Base-by-base conservation (phyloP, 2,797 vertebrate species). In the Alauda arvensis region DNA sequence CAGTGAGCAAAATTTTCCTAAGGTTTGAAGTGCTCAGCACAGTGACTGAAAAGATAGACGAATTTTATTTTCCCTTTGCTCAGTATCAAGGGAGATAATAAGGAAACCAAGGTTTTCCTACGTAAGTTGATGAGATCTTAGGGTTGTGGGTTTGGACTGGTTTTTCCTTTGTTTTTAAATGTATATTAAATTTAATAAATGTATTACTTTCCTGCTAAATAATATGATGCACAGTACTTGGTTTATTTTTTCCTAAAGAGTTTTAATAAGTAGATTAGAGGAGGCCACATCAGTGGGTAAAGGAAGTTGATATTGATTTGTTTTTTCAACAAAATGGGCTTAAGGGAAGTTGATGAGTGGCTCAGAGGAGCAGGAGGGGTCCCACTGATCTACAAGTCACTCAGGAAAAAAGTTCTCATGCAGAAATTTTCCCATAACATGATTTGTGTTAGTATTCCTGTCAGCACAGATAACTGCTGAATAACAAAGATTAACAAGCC, bases 61-160 rank as follows among this genome's bases (percentile, higher is more conserved):
- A 37, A 52, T 14, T n/a, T 37, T 12, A n/a, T 57, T 12, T 55
- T 51, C 21, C 68, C 10, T 21, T 56, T 71, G 10, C 48, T 87
- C 40, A 33, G 1, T 34, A 59, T 51, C n/a, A 83, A 68, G 25
- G 12, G 12, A 51, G 9, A 83, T 20, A 86, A 55, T 40, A 70
- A 70, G 18, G 61, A 88, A 88, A 80, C 1, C 19, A 29, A 15
- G 3, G 3, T 34, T 86, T 80, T 6, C 17, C 14, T 59, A 12
- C 5, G 10, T 49, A 70, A 21, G 1, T 83, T 46, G 57, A 25
- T 67, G 39, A 67, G 18, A n/a, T 28, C 8, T 49, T 72, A 28
- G 3, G 3, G 10, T 8, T 77, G 14, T 39, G 24, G 3, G 5
- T 25, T 33, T 48, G 9, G 8, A 3, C 3, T 0, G 13, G 6